Conservation (phyloP, 2,797 vertebrate genomes). For the Otus scops region DNA sequence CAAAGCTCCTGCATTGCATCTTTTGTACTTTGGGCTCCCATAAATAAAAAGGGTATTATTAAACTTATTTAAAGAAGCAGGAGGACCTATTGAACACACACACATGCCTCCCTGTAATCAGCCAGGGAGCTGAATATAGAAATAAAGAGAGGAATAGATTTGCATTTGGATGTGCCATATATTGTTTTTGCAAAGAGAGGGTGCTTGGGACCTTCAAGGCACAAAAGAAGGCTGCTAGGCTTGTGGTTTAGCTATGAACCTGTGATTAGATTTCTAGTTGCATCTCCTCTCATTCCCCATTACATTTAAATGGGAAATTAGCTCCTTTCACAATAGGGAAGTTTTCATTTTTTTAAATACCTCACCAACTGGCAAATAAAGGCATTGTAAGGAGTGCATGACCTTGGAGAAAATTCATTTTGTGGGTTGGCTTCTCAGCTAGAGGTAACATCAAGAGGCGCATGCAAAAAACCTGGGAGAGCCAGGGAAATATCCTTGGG, state of each 20-base stretch:
- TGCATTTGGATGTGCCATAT: conserved; percentile 47
- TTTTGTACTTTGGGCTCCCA: conserved; percentile 47
- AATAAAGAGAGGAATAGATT: conserved; percentile 56
- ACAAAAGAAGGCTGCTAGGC: conserved; percentile 36
- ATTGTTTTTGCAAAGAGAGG: conserved; percentile 42
- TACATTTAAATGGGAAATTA: neutral
- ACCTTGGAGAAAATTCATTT: conserved; percentile 10
- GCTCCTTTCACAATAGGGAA: neutral
- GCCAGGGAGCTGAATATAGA: conserved; percentile 39
- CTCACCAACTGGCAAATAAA: neutral
- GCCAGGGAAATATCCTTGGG: neutral
- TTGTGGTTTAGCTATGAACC: neutral
- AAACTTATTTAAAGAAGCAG: conserved; percentile 63
- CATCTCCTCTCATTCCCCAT: neutral
- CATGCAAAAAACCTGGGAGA: neutral
- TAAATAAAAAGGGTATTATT: conserved; percentile 68
- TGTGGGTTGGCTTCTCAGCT: neutral
- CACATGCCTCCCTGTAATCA: conserved; percentile 46
- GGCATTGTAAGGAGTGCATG: neutral
- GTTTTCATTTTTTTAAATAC: neutral
- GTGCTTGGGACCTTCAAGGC: conserved; percentile 35
- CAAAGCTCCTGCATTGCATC: conserved; percentile 31
- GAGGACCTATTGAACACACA: conserved; percentile 51
- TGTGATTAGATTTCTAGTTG: conserved; percentile 6
- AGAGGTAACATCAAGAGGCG: neutral